Evolutionary conservation across 30 jellyfish, hydroid and myxozoan genomes (phyloP), one percentile per base, ranked within the genome.

Genomic region (Euphysa ruthae): DNA sequence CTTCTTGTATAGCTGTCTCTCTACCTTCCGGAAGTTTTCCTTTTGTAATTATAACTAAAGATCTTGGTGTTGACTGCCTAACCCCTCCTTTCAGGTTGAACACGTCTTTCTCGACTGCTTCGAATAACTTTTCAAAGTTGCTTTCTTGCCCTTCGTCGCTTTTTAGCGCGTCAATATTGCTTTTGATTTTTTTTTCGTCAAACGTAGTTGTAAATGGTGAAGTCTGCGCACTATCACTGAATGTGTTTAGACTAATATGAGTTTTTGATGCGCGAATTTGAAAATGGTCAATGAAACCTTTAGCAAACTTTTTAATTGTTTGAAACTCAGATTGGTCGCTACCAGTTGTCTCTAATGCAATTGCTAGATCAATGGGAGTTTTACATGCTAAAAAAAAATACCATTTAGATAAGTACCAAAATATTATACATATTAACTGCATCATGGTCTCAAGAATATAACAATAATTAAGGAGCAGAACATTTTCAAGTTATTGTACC

Each of bases 321-420:
- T 56, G 32, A 58, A 90, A 81, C n/a, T 76, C 86, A 15, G 38
- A 60, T 29, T 38, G 69, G 21, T 29, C 63, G 7, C 70, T 65
- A 1, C 65, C 38, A 16, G 98, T 74, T 1, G 84, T 68, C 27
- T 90, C 95, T 35, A 90, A 32, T 43, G 93, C 98, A 75, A 90
- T 56, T 18, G 92, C 95, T 26, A 90, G 19, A 55, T 90, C 98
- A 56, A 90, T 15, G 6, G 98, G 92, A 55, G 94, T 79, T 18
- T 77, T 54, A 42, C 98, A 90, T 33, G 94, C 98, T 90, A 35
- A 15, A 85, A 65, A 6, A 50, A 38, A 24, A 44, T n/a, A 44
- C n/a, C n/a, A n/a, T n/a, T n/a, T n/a, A n/a, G n/a, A n/a, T n/a
- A n/a, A n/a, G n/a, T n/a, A n/a, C n/a, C n/a, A n/a, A n/a, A n/a